Base-by-base conservation (phyloP, 1,140 invertebrate species). In the Portunus trituberculatus region DNA sequence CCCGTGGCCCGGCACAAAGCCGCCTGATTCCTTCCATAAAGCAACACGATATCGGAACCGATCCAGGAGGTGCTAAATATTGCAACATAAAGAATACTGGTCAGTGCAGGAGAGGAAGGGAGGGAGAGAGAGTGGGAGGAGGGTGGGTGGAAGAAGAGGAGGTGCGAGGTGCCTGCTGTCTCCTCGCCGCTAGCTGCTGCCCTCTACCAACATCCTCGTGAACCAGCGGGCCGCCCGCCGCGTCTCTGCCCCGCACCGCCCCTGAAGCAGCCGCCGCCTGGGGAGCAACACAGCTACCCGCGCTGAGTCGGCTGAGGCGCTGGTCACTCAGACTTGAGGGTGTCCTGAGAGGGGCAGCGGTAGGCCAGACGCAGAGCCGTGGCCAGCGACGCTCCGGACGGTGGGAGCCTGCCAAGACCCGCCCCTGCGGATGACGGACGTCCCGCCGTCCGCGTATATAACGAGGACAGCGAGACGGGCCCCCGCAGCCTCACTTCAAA, bases 101-200 rank as follows among this genome's bases (percentile, higher is more conserved):
- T 28, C 76, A 14, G 12, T 39, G 52, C 4, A 39, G 12, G 29
- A 8, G 76, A 83, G 31, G 32, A 1, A 31, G 46, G 52, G 46
- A 84, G 92, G 83, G 82, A 20, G 67, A 93, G 82, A 32, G n/a
- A 31, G n/a, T 6, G 48, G 82, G 83, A 93, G 92, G 45, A 83
- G 31, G n/a, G 46, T 29, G 84, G 48, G 28, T 14, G 84, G 20
- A 76, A 39, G 91, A 67, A 59, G 46, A 91, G 90, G 48, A 48
- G 46, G 20, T 16, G 59, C 29, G 32, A 46, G 31, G 45, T 31
- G 31, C 86, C n/a, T 91, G 46, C 31, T 29, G n/a, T 48, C 76
- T 32, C 76, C 31, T 29, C 91, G 91, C 90, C 59, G 59, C 45
- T n/a, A 67, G 52, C 45, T 92, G 90, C 90, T 92, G 90, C 90